Evolutionary conservation across 1,140 invertebrate species (phyloP).

Genomic region (Drosophila fuyamai): DNA sequence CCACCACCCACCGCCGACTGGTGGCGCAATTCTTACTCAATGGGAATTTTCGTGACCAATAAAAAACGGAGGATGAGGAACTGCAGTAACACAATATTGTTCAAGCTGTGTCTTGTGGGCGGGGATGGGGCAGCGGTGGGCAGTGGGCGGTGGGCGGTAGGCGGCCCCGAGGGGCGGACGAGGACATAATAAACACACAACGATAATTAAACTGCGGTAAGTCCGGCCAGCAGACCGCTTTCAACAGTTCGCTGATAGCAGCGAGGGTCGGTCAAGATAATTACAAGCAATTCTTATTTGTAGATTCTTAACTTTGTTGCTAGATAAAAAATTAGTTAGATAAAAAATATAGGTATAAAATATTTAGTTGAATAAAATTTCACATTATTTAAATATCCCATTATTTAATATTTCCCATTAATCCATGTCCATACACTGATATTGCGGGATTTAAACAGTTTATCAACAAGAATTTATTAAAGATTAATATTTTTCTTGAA

Average conservation of each 20-base stretch:
- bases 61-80: slow-evolving; percentile 24
- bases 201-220: slow-evolving; percentile 48
- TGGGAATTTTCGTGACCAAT: slow-evolving; percentile 29
- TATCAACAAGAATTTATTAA: no score
- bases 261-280: slow-evolving; percentile 6
- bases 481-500: no score
- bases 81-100: slow-evolving; percentile 31
- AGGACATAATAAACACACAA: slow-evolving; percentile 54
- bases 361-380: no score
- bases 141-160: slow-evolving; percentile 16
- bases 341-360: no score
- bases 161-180: slow-evolving; percentile 12
- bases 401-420: no score
- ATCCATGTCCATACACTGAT: no score
- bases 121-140: slow-evolving; percentile 12
- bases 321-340: no score
- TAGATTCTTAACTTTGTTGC: no score
- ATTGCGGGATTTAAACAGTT: no score
- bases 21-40: slow-evolving; percentile 47
- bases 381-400: no score
- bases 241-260: slow-evolving; percentile 25
- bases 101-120: slow-evolving; percentile 25
- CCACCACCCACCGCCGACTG: not conserved
- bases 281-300: not conserved
- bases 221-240: slow-evolving; percentile 24